A percentile compares a stretch with the other conserved stretches of the same genome.
Evolutionary conservation across 2,797 vertebrate species (phyloP).

Genomic region (Neosilurus mollespiculum): DNA sequence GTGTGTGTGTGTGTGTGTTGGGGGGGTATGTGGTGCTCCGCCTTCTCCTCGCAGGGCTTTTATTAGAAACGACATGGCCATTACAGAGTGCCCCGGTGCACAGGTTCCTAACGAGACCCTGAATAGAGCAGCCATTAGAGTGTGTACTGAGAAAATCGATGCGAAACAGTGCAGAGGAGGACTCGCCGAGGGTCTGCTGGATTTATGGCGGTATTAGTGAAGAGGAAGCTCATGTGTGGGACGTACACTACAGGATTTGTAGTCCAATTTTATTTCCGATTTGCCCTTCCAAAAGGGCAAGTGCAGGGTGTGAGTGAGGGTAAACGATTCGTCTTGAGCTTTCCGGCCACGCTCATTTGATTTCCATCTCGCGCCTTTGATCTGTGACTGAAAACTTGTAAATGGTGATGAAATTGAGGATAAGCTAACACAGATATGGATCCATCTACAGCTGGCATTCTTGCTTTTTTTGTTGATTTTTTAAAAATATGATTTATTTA

Average conservation of each 20-base stretch:
- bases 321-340: conserved; percentile 12
- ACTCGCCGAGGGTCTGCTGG: neutral
- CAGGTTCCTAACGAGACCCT: conserved; percentile 40
- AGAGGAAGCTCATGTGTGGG: conserved; percentile 23
- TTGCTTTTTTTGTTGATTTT: neutral
- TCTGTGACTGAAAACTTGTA: conserved; percentile 22
- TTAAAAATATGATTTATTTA: too few relatives aligned
- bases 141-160: conserved; percentile 29
- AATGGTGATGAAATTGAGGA: neutral
- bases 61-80: conserved; percentile 52
- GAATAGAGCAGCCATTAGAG: conserved; percentile 33
- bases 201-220: conserved; percentile 25
- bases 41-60: conserved; percentile 43
- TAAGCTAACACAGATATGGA: neutral
- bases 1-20: too few relatives aligned
- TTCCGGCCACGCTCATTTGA: neutral
- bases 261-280: conserved; percentile 24
- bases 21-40: conserved; percentile 26
- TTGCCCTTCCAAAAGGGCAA: conserved; percentile 28
- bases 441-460: neutral
- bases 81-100: conserved; percentile 45
- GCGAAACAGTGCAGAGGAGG: conserved; percentile 7
- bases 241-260: conserved; percentile 25
- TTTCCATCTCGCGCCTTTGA: conserved; percentile 12
- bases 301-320: conserved; percentile 15